A percentile compares a stretch with the other conserved stretches of the same genome.
phyloP scores from a whole-genome alignment of 2,797 vertebrate genomes.

The Distichodus sexfasciatus region DNA sequence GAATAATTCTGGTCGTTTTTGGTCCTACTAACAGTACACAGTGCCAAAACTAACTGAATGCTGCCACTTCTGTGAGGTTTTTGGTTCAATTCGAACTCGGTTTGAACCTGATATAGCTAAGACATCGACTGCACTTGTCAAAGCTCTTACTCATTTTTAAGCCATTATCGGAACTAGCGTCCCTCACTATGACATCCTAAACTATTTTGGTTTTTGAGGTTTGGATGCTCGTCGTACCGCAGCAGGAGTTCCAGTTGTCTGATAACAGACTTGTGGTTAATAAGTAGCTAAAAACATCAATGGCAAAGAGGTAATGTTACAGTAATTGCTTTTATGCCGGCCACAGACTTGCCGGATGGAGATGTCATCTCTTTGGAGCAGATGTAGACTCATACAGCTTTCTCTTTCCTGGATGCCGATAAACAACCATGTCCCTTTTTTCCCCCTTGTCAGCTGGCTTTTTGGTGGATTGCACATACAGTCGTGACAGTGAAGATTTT shows the following conservation, averaged over 20 bases:
- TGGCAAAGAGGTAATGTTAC: conserved; percentile 42
- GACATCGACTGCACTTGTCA: background rate
- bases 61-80: background rate
- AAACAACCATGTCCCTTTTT: conserved; percentile 24
- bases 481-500: background rate
- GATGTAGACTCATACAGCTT: background rate
- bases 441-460: conserved; percentile 2
- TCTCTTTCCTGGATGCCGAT: conserved; percentile 19
- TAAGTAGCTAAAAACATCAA: conserved; percentile 58
- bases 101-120: conserved; percentile 1
- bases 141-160: background rate
- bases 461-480: background rate
- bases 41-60: background rate
- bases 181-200: conserved; percentile 36
- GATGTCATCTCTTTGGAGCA: background rate
- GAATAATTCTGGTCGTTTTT: background rate
- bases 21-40: background rate
- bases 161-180: conserved; percentile 14
- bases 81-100: background rate
- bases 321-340: conserved; percentile 32
- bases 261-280: conserved; percentile 64
- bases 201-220: conserved; percentile 57
- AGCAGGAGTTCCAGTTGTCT: conserved; percentile 59
- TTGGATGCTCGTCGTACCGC: conserved; percentile 31
- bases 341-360: conserved; percentile 23